Evolutionary conservation across 2,113 vertebrate genomes (phyloP).

Genomic region (Formicarius rufipectus): DNA sequence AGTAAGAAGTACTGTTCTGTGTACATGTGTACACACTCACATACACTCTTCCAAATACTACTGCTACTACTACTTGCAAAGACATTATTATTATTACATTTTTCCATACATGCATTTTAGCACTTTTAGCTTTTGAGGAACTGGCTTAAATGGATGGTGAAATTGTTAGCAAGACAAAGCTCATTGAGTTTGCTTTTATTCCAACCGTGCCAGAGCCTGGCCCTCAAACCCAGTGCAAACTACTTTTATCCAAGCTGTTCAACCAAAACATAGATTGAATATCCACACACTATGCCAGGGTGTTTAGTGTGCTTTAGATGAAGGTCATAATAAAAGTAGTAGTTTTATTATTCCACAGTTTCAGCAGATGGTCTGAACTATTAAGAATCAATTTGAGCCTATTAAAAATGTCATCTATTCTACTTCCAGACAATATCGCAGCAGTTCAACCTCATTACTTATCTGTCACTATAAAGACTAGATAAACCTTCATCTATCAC

Average conservation of each 20-base stretch:
- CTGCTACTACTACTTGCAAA: background rate
- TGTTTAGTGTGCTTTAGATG: background rate
- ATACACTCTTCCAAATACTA: background rate
- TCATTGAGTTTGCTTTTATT: background rate
- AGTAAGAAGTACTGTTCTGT: background rate
- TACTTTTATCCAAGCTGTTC: background rate
- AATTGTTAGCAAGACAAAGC: background rate
- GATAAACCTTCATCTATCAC: slow-evolving; percentile 21
- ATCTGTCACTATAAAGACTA: slow-evolving; percentile 38
- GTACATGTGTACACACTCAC: accelerated
- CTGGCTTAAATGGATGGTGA: background rate
- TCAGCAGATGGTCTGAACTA: slow-evolving; percentile 53
- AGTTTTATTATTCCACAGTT: slow-evolving; percentile 48
- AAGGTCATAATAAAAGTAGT: slow-evolving; percentile 46
- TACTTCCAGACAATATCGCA: slow-evolving; percentile 6
- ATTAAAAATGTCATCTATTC: slow-evolving; percentile 55
- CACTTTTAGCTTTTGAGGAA: background rate
- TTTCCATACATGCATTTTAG: background rate
- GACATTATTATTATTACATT: background rate
- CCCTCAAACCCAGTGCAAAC: background rate
- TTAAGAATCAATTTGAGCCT: slow-evolving; percentile 59
- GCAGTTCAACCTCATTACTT: slow-evolving; percentile 53
- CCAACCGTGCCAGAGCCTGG: background rate
- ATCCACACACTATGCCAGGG: background rate
- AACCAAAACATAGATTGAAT: background rate